Conservation (phyloP, 2,113 vertebrate species). For the Rousettus leschenaultii region DNA sequence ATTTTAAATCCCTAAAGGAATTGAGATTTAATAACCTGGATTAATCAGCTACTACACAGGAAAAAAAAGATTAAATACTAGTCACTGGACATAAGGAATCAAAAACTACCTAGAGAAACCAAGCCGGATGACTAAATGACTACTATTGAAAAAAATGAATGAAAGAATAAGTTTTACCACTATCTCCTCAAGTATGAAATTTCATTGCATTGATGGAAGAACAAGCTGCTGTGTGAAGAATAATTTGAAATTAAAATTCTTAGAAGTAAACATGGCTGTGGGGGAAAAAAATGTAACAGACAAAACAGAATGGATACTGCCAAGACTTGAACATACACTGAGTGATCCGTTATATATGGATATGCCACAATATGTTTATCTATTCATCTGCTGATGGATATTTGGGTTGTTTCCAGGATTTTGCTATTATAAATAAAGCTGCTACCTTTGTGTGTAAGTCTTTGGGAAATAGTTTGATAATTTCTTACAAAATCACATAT, state of each 20-base stretch:
- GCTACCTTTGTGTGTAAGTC: background rate
- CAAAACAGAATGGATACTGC: constrained; percentile 27
- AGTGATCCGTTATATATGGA: background rate
- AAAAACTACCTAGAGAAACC: background rate
- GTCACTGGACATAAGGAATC: background rate
- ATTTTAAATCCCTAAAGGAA: background rate
- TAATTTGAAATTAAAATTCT: constrained; percentile 25
- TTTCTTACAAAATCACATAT: background rate
- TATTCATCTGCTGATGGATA: background rate
- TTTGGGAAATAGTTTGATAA: background rate
- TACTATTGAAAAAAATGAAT: background rate
- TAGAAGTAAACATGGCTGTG: background rate
- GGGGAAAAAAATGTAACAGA: background rate
- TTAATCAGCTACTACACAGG: background rate
- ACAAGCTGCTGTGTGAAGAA: background rate
- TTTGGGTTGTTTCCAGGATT: constrained; percentile 1
- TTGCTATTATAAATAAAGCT: constrained; percentile 11
- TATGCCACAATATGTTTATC: background rate
- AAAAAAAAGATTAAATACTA: background rate
- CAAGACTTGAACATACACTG: background rate
- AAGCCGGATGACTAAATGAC: background rate
- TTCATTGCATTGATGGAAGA: background rate
- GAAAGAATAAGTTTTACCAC: background rate
- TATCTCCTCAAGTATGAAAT: background rate
- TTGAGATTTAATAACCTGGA: background rate